Percentiles rank a stretch among this genome's conserved stretches.
These are phyloP conservation scores for Drosophila oshimai DNA, from an alignment of 1,140 invertebrate genomes.

Conservation along the genomic window DNA sequence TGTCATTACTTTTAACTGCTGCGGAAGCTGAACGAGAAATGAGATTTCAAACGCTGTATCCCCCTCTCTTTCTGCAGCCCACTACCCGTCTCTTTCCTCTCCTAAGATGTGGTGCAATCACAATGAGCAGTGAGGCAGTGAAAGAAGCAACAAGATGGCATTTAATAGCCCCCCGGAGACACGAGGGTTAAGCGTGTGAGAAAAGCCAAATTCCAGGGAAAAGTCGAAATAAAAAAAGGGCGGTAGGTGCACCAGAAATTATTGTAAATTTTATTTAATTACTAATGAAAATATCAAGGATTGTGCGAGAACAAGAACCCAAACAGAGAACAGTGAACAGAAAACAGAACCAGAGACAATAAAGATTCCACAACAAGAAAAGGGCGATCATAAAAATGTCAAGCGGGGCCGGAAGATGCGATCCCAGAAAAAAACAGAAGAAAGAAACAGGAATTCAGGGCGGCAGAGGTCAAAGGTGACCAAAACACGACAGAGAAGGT, in stretches of 20 bases:
- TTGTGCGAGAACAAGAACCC: neutral
- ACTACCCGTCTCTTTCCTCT: neutral
- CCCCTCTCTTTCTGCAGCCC: neutral
- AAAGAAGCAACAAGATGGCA: conserved; percentile 43
- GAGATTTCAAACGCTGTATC: conserved; percentile 50
- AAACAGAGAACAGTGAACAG: neutral
- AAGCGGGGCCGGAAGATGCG: conserved; percentile 39
- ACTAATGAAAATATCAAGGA: conserved; percentile 76
- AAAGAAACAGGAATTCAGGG: conserved; percentile 15
- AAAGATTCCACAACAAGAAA: conserved; percentile 51
- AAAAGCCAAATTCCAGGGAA: conserved; percentile 43
- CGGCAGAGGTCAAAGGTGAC: conserved; percentile 42
- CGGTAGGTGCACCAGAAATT: conserved; percentile 54
- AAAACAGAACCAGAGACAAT: conserved; percentile 38
- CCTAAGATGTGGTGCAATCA: conserved; percentile 62
- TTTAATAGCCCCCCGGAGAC: conserved; percentile 74
- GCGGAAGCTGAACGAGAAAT: conserved; percentile 59
- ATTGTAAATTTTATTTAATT: conserved; percentile 80
- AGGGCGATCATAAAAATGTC: conserved; percentile 60
- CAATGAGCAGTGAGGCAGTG: conserved; percentile 40
- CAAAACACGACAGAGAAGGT: conserved; percentile 9
- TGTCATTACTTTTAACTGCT: conserved; percentile 77
- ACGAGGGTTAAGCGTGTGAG: conserved; percentile 54
- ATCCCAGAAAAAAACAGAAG: conserved; percentile 5
- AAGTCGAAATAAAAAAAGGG: neutral